phyloP scores from a whole-genome alignment of 2,797 vertebrate genomes.

The Rhinella marina region DNA sequence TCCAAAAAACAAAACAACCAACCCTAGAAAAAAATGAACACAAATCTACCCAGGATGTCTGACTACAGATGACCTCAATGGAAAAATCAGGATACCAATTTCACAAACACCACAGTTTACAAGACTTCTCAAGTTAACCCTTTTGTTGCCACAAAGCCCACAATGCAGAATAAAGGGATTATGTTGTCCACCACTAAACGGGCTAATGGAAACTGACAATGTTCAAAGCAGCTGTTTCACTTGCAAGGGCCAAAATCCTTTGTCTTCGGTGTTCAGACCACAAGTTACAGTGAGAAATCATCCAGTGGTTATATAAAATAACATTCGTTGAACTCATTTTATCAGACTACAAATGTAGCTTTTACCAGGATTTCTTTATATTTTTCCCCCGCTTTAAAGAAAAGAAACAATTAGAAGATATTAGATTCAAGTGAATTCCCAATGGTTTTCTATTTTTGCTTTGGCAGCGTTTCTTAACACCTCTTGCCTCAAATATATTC shows the following conservation, averaged over 20 bases:
- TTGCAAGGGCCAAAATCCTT: conserved; percentile 43
- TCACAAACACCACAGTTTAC: conserved; percentile 28
- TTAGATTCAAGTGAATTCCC: conserved; percentile 11
- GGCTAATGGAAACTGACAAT: conserved; percentile 56
- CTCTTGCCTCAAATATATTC: neutral
- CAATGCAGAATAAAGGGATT: conserved; percentile 42
- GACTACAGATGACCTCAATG: conserved; percentile 35
- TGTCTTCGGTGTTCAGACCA: conserved; percentile 53
- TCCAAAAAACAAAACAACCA: neutral
- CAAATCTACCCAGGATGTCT: neutral
- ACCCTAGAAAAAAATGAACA: neutral
- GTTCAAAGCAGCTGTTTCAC: conserved; percentile 56
- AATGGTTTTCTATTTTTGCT: neutral
- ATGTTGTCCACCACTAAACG: conserved; percentile 14
- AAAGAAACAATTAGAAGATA: conserved; percentile 25
- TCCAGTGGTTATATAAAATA: conserved; percentile 58
- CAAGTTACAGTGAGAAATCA: conserved; percentile 50
- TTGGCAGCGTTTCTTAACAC: conserved; percentile 23
- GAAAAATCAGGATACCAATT: conserved; percentile 33
- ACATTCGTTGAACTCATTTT: conserved; percentile 50
- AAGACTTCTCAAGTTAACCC: conserved; percentile 36
- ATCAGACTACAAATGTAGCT: conserved; percentile 31
- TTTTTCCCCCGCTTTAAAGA: conserved; percentile 5
- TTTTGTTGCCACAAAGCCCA: neutral
- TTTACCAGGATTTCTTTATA: conserved; percentile 30